Evolutionary conservation across 2,888 invertebrate species (phyloP).

Genomic region (Leptinotarsa haldemani): DNA sequence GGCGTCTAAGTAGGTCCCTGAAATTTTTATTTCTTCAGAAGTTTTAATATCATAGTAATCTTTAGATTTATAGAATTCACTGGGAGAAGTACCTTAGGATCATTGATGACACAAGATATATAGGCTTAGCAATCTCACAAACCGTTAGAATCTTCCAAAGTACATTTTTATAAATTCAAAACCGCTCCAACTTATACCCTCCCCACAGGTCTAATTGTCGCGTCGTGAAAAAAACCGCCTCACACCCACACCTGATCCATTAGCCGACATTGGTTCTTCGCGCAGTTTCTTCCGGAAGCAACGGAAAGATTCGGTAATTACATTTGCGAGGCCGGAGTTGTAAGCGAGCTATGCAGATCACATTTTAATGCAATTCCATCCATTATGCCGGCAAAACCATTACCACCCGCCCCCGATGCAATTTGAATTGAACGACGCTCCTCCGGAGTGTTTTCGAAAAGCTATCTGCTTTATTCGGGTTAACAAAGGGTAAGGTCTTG

Average conservation of each 20-base stretch:
- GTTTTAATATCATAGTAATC: too few species aligned
- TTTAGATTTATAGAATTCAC: too few species aligned
- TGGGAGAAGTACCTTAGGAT: too few species aligned
- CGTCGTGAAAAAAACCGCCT: background rate
- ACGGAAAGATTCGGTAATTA: slow-evolving; percentile 57
- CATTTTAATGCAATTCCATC: slow-evolving; percentile 69
- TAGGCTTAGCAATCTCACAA: too few species aligned
- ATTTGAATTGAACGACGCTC: slow-evolving; percentile 62
- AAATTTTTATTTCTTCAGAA: too few species aligned
- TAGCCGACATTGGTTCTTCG: slow-evolving; percentile 12
- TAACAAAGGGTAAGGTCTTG: slow-evolving; percentile 61
- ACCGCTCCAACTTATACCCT: background rate
- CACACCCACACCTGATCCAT: slow-evolving; percentile 29
- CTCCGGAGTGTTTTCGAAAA: slow-evolving; percentile 62
- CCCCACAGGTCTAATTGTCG: background rate
- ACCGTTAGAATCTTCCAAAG: too few species aligned
- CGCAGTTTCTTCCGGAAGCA: slow-evolving; percentile 16
- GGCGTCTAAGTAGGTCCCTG: too few species aligned
- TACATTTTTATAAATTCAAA: background rate
- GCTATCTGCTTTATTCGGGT: slow-evolving; percentile 63
- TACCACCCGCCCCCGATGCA: slow-evolving; percentile 66
- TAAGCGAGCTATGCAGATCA: slow-evolving; percentile 67
- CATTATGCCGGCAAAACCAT: slow-evolving; percentile 68
- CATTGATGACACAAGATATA: too few species aligned
- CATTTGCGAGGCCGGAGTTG: slow-evolving; percentile 60